Percentiles rank a stretch among this genome's conserved stretches.
Conservation (phyloP, 2,888 invertebrate genomes). For the Nemoura dubitans region DNA sequence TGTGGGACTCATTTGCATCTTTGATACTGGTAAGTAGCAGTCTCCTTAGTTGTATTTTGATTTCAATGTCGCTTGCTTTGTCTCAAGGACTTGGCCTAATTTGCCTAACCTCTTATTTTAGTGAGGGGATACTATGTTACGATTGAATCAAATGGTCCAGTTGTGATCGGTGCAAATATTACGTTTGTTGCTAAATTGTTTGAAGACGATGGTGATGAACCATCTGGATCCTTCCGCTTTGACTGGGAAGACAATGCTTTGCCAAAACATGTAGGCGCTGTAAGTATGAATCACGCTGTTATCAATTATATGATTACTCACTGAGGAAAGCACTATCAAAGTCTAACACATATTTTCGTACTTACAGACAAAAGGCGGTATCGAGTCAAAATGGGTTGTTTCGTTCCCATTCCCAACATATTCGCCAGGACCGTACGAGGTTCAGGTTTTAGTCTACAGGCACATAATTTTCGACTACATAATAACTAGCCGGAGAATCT, state of each 20-base stretch:
- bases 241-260: slow-evolving; percentile 71
- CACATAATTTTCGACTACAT: slow-evolving; percentile 59
- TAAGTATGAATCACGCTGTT: slow-evolving; percentile 61
- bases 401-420: slow-evolving; percentile 65
- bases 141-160: slow-evolving; percentile 71
- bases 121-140: slow-evolving; percentile 59
- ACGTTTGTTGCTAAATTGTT: slow-evolving; percentile 72
- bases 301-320: background rate
- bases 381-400: slow-evolving; percentile 70
- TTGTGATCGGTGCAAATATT: slow-evolving; percentile 76
- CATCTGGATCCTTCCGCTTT: slow-evolving; percentile 65
- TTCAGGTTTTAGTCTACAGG: slow-evolving; percentile 65
- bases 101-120: background rate
- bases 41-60: background rate
- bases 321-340: background rate
- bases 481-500: slow-evolving; percentile 55
- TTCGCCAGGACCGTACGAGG: slow-evolving; percentile 68
- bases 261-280: slow-evolving; percentile 58
- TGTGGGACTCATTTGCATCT: background rate
- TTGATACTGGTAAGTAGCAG: background rate
- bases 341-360: background rate
- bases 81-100: background rate
- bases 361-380: slow-evolving; percentile 58
- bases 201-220: slow-evolving; percentile 57
- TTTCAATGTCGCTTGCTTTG: background rate